These are phyloP conservation scores for Butorides virescens DNA, from an alignment of 2,113 vertebrate species.

Conservation along the genomic window DNA sequence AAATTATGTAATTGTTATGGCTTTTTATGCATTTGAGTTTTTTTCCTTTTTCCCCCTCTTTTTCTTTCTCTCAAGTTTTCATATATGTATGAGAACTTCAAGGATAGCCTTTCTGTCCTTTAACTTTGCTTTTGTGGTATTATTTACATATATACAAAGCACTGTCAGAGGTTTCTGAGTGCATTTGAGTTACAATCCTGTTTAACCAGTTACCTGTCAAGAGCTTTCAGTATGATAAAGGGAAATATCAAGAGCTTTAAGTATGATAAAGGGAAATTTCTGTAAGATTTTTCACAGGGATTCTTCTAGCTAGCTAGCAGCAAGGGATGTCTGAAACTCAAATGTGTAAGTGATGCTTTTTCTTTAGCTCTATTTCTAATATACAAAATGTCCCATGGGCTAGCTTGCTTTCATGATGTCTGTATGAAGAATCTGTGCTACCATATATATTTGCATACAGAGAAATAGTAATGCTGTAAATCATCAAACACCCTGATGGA, in stretches of 20 bases:
- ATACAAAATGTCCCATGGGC: neutral
- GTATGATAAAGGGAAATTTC: neutral
- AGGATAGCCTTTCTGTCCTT: neutral
- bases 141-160: neutral
- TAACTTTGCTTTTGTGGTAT: neutral
- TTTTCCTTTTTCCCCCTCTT: accelerated
- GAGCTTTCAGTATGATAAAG: neutral
- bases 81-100: neutral
- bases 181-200: neutral
- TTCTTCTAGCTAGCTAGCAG: neutral
- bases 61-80: neutral
- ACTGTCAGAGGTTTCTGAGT: neutral
- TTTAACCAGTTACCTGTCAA: neutral
- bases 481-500: neutral
- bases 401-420: neutral
- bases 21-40: neutral
- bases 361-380: neutral
- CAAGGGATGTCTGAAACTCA: neutral
- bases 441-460: neutral
- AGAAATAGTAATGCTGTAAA: neutral
- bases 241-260: neutral
- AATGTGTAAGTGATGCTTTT: neutral
- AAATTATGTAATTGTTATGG: neutral
- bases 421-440: neutral
- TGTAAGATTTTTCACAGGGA: neutral